These are phyloP conservation scores for Monodelphis domestica DNA, from an alignment of 2,797 vertebrate genomes.

Conservation along the genomic window DNA sequence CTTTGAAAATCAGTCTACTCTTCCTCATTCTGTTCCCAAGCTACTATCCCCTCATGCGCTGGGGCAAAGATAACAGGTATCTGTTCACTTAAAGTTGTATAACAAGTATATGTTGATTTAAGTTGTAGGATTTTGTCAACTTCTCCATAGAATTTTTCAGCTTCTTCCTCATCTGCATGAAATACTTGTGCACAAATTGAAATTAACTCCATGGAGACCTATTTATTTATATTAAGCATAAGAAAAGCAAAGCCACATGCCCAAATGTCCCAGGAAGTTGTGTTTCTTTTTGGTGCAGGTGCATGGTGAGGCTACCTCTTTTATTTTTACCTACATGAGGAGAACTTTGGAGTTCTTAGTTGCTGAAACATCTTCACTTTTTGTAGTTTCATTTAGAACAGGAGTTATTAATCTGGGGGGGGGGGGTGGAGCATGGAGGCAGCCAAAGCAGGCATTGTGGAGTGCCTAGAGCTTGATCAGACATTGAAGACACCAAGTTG, in stretches of 20 bases:
- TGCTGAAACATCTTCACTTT: neutral
- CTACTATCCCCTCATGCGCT: neutral
- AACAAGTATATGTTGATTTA: neutral
- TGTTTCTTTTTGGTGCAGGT: neutral
- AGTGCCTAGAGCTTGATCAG: too few relatives aligned
- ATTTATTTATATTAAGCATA: neutral
- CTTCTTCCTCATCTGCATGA: neutral
- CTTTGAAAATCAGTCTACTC: neutral
- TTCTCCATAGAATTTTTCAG: neutral
- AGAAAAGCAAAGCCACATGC: neutral
- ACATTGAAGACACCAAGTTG: too few relatives aligned
- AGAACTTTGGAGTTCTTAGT: neutral
- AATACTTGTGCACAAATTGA: neutral
- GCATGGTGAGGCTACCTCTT: neutral
- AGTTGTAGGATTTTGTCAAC: neutral
- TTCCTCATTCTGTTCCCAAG: neutral
- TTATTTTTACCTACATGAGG: neutral
- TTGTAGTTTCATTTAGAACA: neutral
- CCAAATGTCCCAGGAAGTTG: neutral
- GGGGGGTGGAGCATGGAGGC: too few relatives aligned
- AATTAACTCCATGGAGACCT: neutral
- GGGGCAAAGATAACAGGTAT: neutral
- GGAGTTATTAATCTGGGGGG: neutral
- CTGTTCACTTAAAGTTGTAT: neutral
- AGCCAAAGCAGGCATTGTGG: too few relatives aligned